Percentiles rank a stretch among this genome's conserved stretches.
Evolutionary conservation across 2,888 invertebrate species (phyloP).

Genomic region (Cantharis rustica): DNA sequence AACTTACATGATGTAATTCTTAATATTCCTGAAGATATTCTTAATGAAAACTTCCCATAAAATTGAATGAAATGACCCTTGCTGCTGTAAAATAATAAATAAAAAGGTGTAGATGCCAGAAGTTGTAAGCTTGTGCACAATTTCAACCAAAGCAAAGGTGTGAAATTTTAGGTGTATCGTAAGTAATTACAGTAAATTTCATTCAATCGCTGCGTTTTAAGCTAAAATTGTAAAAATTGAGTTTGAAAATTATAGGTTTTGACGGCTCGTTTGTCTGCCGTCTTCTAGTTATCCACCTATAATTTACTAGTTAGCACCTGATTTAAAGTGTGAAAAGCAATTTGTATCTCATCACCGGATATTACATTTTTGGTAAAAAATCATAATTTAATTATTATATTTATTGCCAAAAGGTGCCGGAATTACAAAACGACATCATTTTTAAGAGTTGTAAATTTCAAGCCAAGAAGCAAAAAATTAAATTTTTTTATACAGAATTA

Average conservation of each 20-base stretch:
- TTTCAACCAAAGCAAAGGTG: not conserved
- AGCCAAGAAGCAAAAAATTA: not conserved
- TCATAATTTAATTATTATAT: conserved; percentile 6
- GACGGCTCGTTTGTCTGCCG: conserved; percentile 54
- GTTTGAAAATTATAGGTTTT: conserved; percentile 51
- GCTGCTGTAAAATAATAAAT: not conserved
- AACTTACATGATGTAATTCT: too few species aligned
- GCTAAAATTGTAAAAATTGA: conserved; percentile 42
- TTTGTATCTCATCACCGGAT: conserved; percentile 4
- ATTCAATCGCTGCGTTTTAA: conserved; percentile 29
- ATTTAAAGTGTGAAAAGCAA: conserved; percentile 41
- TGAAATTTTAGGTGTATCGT: not conserved
- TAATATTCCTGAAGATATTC: not conserved
- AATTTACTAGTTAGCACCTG: conserved; percentile 50
- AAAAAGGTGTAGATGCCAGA: not conserved
- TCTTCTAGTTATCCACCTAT: conserved; percentile 41
- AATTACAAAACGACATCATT: not conserved
- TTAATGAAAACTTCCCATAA: not conserved
- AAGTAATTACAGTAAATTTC: not conserved
- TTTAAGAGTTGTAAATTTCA: not conserved
- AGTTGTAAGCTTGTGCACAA: not conserved
- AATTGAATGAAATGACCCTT: not conserved
- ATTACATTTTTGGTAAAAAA: conserved; percentile 2
- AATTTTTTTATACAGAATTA: not conserved
- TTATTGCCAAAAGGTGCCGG: conserved; percentile 1